Percentiles rank a stretch among this genome's conserved stretches.
Conservation (phyloP, 64 coral and sea anemone species). For the Cladopsammia gracilis region DNA sequence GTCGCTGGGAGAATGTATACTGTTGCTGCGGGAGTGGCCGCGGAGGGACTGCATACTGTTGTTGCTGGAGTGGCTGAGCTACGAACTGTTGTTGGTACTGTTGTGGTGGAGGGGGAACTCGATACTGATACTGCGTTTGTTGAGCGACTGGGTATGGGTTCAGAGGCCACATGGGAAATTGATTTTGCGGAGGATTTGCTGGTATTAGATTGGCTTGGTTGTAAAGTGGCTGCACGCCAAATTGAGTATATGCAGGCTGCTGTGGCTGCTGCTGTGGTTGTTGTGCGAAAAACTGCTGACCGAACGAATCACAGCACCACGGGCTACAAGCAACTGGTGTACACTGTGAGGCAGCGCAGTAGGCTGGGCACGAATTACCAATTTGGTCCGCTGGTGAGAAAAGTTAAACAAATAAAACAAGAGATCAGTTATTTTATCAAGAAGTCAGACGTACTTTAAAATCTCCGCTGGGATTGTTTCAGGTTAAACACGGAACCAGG, state of each 20-base stretch:
- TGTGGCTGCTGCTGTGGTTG: slow-evolving; percentile 12
- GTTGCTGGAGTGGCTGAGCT: neutral
- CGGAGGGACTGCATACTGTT: neutral
- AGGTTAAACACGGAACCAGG: too few relatives aligned
- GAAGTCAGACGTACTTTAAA: neutral
- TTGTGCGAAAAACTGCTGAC: slow-evolving; percentile 52
- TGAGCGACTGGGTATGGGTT: neutral
- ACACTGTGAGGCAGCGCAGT: slow-evolving; percentile 73
- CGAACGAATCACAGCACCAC: slow-evolving; percentile 72
- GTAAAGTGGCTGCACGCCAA: neutral
- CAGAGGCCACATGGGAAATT: neutral
- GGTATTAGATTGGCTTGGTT: neutral
- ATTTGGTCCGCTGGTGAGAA: slow-evolving; percentile 2
- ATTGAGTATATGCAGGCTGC: neutral
- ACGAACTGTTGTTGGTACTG: neutral
- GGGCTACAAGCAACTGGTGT: slow-evolving; percentile 58
- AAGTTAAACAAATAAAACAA: neutral
- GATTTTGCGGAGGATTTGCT: neutral
- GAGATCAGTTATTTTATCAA: neutral
- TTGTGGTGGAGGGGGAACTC: neutral
- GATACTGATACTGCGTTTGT: neutral
- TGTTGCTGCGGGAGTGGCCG: neutral
- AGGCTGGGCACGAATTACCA: slow-evolving; percentile 62
- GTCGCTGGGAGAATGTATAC: neutral
- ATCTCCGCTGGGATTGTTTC: too few relatives aligned